Evolutionary conservation across 1,140 invertebrate genomes (phyloP).

Genomic region (Ruditapes philippinarum): DNA sequence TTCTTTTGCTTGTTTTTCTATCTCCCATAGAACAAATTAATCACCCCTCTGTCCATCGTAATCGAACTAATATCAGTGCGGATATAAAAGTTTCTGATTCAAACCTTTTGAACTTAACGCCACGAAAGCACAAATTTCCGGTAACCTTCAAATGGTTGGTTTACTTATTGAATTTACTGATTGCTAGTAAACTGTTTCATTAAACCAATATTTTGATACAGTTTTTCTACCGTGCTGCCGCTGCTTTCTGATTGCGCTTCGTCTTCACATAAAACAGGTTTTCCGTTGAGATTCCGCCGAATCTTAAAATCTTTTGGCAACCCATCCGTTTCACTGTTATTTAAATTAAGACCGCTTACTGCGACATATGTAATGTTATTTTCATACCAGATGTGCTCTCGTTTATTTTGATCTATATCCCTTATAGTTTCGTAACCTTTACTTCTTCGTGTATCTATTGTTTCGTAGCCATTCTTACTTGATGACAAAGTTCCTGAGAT

Average conservation of each 20-base stretch:
- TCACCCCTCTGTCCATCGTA: no score
- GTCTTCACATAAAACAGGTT: background rate
- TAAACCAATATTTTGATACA: slow-evolving; percentile 39
- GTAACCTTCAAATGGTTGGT: no score
- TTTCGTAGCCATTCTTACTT: background rate
- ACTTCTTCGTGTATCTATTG: background rate
- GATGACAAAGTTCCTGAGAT: background rate
- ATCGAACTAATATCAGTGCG: no score
- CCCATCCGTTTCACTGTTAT: background rate
- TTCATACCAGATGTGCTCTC: background rate
- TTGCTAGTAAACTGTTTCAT: slow-evolving; percentile 10
- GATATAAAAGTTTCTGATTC: no score
- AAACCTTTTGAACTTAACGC: no score
- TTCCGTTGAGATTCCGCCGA: background rate
- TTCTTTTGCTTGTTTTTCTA: no score
- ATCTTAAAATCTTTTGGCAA: background rate
- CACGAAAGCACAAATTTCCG: no score
- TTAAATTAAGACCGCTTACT: background rate
- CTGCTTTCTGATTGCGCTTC: background rate
- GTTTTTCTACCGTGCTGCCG: background rate
- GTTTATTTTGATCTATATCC: background rate
- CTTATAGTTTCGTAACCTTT: background rate
- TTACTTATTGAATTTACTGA: no score
- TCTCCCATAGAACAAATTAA: no score
- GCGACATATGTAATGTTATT: slow-evolving; percentile 16